These are phyloP conservation scores for Julus scanicus DNA, from an alignment of 2,888 invertebrate species.

Conservation along the genomic window DNA sequence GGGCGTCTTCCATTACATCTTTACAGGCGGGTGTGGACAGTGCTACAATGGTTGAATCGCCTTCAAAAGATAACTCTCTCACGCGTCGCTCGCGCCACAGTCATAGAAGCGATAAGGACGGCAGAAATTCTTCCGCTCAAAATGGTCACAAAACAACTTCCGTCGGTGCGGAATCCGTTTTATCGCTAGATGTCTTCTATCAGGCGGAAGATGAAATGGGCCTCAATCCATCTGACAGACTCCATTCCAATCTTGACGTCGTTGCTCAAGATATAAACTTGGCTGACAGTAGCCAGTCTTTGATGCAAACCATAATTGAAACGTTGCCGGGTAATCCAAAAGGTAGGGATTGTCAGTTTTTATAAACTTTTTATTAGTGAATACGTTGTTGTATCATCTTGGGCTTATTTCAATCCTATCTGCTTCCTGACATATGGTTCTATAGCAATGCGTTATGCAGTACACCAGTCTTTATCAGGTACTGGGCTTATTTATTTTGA, in stretches of 20 bases:
- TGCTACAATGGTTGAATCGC: neutral
- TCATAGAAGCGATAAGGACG: conserved; percentile 52
- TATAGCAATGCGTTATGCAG: no score
- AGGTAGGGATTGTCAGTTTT: neutral
- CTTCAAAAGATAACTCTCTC: conserved; percentile 46
- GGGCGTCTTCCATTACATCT: conserved; percentile 53
- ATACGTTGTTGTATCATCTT: neutral
- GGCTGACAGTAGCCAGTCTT: conserved; percentile 45
- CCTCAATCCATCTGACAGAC: neutral
- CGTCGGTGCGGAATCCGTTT: conserved; percentile 84
- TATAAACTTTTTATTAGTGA: neutral
- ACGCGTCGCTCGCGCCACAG: conserved; percentile 59
- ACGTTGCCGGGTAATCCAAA: neutral
- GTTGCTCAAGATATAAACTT: conserved; percentile 2
- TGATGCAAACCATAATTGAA: conserved; percentile 52
- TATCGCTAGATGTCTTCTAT: conserved; percentile 84
- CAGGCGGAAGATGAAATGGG: conserved; percentile 86
- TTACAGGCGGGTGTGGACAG: conserved; percentile 16
- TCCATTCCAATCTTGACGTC: neutral
- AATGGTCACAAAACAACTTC: conserved; percentile 76
- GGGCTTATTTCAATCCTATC: no score
- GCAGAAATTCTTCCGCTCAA: conserved; percentile 51
- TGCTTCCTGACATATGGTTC: no score
- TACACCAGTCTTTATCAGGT: no score
- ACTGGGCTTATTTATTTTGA: no score